phyloP scores from a whole-genome alignment of 2,888 invertebrate species.

The Electrophaes corylata region DNA sequence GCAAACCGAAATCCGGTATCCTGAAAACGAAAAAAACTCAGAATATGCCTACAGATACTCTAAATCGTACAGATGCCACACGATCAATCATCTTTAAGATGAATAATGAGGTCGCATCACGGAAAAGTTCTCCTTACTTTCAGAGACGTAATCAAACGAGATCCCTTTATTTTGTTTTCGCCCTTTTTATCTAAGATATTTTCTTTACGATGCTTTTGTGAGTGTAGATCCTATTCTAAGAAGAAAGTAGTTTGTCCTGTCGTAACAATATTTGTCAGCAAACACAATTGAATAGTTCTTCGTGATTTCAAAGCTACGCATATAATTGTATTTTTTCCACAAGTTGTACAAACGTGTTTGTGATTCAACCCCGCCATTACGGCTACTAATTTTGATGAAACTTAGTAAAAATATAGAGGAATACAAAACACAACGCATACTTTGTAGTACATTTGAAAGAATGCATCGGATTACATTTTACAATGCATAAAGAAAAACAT shows the following conservation, averaged over 20 bases:
- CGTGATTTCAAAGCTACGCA: not conserved
- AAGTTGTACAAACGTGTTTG: not conserved
- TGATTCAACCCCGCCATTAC: not conserved
- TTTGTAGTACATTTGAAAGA: too few species aligned
- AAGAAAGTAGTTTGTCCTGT: too few species aligned
- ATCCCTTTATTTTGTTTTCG: constrained; percentile 22
- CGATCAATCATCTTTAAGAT: constrained; percentile 18
- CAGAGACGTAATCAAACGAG: constrained; percentile 23
- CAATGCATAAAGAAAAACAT: too few species aligned
- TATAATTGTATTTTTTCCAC: not conserved
- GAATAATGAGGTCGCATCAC: constrained; percentile 14
- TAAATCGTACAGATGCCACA: not conserved
- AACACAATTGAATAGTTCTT: not conserved
- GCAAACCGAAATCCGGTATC: too few species aligned
- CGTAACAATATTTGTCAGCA: not conserved
- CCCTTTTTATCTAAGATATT: not conserved
- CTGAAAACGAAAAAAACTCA: too few species aligned
- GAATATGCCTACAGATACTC: too few species aligned
- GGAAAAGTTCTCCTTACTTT: constrained; percentile 20
- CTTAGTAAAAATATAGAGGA: too few species aligned
- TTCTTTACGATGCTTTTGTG: not conserved
- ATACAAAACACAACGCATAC: too few species aligned
- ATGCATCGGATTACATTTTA: too few species aligned
- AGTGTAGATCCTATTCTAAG: too few species aligned
- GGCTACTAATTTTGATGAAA: not conserved